These are phyloP conservation scores for Dynastes hyllus DNA, from an alignment of 2,888 invertebrate species.

Conservation along the genomic window DNA sequence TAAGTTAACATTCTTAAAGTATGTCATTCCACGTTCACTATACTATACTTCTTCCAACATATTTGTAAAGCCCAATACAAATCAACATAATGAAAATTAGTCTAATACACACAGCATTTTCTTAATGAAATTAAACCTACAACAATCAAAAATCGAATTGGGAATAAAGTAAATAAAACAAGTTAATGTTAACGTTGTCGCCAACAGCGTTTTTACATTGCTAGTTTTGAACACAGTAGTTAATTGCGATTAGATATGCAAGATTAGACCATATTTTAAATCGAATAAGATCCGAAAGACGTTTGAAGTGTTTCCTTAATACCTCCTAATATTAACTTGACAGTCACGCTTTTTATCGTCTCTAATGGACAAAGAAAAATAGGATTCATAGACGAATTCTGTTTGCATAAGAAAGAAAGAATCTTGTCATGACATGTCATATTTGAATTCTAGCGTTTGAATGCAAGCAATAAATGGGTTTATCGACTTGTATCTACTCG, in stretches of 20 bases:
- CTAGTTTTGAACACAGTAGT: slow-evolving; percentile 27
- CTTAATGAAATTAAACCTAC: slow-evolving; percentile 20
- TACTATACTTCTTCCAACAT: too few species aligned
- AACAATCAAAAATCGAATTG: slow-evolving; percentile 15
- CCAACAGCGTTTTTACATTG: slow-evolving; percentile 24
- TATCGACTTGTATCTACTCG: background rate
- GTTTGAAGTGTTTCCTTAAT: slow-evolving; percentile 21
- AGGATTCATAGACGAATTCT: slow-evolving; percentile 27
- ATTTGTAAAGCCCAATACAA: too few species aligned
- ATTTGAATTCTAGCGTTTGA: slow-evolving; percentile 23
- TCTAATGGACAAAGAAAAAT: slow-evolving; percentile 29
- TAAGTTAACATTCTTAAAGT: too few species aligned
- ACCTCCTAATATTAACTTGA: slow-evolving; percentile 20
- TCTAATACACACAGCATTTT: too few species aligned
- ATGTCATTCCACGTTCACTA: too few species aligned
- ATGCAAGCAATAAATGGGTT: slow-evolving; percentile 19
- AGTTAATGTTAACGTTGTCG: slow-evolving; percentile 28
- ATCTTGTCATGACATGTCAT: slow-evolving; percentile 21
- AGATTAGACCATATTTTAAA: slow-evolving; percentile 37
- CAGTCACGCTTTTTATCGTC: background rate
- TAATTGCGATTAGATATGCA: slow-evolving; percentile 42
- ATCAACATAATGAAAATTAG: too few species aligned
- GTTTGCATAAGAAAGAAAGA: slow-evolving; percentile 26
- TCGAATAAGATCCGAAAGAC: slow-evolving; percentile 19
- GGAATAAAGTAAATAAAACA: slow-evolving; percentile 22